Conservation (phyloP, 2,797 vertebrate genomes). For the Anolis apletophallus region DNA sequence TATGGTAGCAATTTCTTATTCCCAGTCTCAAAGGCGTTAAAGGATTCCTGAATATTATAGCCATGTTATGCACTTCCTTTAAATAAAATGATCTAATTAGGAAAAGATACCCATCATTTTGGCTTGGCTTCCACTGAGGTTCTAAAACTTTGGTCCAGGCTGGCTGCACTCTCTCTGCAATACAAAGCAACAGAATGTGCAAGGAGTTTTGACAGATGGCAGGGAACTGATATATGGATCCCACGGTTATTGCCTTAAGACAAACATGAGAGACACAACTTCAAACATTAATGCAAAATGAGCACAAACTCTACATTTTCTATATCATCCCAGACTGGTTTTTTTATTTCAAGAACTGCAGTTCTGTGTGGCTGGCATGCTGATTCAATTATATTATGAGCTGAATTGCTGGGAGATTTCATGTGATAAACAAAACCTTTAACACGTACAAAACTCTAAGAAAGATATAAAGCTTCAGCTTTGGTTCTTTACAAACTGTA, state of each 20-base stretch:
- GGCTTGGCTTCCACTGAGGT: neutral
- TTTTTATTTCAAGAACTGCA: too few relatives aligned
- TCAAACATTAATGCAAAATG: neutral
- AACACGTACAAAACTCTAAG: neutral
- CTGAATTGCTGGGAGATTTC: neutral
- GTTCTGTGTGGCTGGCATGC: neutral
- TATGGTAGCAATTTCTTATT: too few relatives aligned
- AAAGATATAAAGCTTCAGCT: neutral
- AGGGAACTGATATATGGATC: neutral
- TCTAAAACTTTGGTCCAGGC: neutral
- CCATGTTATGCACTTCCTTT: neutral
- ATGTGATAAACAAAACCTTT: neutral
- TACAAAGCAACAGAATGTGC: neutral
- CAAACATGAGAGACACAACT: neutral
- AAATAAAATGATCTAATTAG: neutral
- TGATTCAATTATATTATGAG: too few relatives aligned
- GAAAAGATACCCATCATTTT: neutral
- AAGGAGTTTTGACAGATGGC: neutral
- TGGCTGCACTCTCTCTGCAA: neutral
- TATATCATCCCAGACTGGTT: neutral
- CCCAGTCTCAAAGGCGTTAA: too few relatives aligned
- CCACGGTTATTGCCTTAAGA: neutral
- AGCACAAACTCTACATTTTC: neutral
- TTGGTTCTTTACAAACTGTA: neutral
- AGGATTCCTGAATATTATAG: too few relatives aligned